Conservation (phyloP, 1,140 invertebrate species). For the Drosophila lacteicornis region DNA sequence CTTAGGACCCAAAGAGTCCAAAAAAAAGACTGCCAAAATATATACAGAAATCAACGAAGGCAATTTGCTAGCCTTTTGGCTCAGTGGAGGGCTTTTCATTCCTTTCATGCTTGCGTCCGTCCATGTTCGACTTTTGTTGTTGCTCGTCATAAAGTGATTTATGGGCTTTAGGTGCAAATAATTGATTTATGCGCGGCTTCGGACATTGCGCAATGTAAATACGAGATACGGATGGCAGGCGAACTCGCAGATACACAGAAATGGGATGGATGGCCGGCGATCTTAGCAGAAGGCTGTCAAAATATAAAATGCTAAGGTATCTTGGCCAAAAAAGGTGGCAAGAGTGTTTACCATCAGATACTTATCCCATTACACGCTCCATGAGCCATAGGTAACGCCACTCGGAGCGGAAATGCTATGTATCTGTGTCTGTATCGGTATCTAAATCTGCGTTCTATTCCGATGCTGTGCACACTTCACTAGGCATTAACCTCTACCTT, state of each 20-base stretch:
- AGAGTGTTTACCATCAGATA: conserved; percentile 23
- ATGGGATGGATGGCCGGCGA: conserved; percentile 27
- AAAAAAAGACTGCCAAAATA: conserved; percentile 15
- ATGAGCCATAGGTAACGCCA: conserved; percentile 51
- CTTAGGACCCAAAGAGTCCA: conserved; percentile 32
- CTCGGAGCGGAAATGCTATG: conserved; percentile 66
- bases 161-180: conserved; percentile 73
- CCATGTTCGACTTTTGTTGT: conserved; percentile 63
- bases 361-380: conserved; percentile 32
- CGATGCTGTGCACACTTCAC: conserved; percentile 78
- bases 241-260: background rate
- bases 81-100: conserved; percentile 35
- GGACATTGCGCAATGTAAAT: conserved; percentile 44
- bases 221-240: conserved; percentile 12
- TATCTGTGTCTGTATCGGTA: conserved; percentile 31
- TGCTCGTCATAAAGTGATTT: conserved; percentile 70
- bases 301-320: conserved; percentile 2
- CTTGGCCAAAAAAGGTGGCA: conserved; percentile 13
- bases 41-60: conserved; percentile 13
- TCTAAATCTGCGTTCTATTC: conserved; percentile 42
- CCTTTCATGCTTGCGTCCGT: conserved; percentile 10
- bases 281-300: conserved; percentile 3
- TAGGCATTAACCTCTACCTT: conserved; percentile 81
- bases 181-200: conserved; percentile 68
- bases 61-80: conserved; percentile 67